phyloP scores from a whole-genome alignment of 2,888 invertebrate genomes.

The Cheilosia urbana region DNA sequence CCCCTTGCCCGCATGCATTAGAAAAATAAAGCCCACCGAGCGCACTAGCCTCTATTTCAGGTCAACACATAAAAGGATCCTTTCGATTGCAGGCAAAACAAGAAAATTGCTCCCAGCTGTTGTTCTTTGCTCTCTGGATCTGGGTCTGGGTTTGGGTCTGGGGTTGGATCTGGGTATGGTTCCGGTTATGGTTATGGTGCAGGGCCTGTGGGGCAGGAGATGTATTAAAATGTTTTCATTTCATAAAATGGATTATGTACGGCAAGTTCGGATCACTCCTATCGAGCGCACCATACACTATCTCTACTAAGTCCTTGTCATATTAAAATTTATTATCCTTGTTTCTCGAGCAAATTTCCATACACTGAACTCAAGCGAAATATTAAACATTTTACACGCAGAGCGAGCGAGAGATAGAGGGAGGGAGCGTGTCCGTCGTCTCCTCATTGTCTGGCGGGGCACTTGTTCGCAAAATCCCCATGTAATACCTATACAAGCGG shows the following conservation, averaged over 20 bases:
- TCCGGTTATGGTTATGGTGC: no score
- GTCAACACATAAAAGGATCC: conserved; percentile 43
- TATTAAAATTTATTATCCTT: conserved; percentile 53
- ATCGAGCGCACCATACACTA: background rate
- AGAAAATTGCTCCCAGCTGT: conserved; percentile 55
- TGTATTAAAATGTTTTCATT: conserved; percentile 59
- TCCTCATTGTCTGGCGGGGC: background rate
- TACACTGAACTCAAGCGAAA: conserved; percentile 28
- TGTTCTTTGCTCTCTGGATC: conserved; percentile 20
- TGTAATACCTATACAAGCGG: conserved; percentile 30
- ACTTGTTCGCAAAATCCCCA: conserved; percentile 36
- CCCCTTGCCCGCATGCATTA: conserved; percentile 38
- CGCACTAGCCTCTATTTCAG: conserved; percentile 14
- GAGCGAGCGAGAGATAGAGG: background rate
- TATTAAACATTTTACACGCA: conserved; percentile 63
- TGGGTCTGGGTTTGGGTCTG: background rate
- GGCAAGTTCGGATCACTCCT: conserved; percentile 30
- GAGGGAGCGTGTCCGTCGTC: background rate
- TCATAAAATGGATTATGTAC: conserved; percentile 62
- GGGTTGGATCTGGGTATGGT: background rate
- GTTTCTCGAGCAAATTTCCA: conserved; percentile 20
- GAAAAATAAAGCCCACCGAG: background rate
- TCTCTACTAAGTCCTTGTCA: conserved; percentile 6
- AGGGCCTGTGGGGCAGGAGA: background rate
- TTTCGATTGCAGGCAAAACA: conserved; percentile 47